phyloP scores from a whole-genome alignment of 2,113 vertebrate genomes.

The Lanius collurio region DNA sequence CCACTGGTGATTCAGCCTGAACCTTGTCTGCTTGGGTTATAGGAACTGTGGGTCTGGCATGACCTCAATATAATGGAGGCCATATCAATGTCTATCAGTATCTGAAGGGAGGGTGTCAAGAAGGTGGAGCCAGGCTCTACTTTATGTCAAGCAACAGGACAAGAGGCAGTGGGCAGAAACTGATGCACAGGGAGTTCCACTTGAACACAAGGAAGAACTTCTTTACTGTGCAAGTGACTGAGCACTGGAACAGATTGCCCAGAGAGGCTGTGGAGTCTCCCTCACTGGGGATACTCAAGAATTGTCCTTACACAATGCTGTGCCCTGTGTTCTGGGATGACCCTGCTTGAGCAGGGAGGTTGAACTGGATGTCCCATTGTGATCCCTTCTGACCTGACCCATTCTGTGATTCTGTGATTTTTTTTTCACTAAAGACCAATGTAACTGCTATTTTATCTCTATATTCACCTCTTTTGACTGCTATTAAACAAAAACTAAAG shows the following conservation, averaged over 20 bases:
- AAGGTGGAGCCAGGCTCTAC: not conserved
- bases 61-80: not conserved
- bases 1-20: not conserved
- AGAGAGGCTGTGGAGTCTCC: not conserved
- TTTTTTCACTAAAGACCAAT: not conserved
- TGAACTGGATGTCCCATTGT: not conserved
- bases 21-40: not conserved
- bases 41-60: not conserved
- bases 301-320: not conserved
- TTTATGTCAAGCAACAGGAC: fast-evolving
- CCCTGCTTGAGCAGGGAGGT: too few species aligned
- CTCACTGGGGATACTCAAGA: not conserved
- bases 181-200: not conserved
- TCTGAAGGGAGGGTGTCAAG: not conserved
- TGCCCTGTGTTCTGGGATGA: not conserved
- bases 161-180: not conserved
- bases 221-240: not conserved
- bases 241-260: fast-evolving
- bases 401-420: not conserved
- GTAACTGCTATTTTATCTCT: not conserved
- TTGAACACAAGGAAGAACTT: not conserved
- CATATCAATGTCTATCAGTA: not conserved
- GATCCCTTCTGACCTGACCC: not conserved
- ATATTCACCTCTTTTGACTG: not conserved
- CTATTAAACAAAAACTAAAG: not conserved